Evolutionary conservation across 2,797 vertebrate genomes (phyloP).

Genomic region (Microctenopoma steveboyesi): DNA sequence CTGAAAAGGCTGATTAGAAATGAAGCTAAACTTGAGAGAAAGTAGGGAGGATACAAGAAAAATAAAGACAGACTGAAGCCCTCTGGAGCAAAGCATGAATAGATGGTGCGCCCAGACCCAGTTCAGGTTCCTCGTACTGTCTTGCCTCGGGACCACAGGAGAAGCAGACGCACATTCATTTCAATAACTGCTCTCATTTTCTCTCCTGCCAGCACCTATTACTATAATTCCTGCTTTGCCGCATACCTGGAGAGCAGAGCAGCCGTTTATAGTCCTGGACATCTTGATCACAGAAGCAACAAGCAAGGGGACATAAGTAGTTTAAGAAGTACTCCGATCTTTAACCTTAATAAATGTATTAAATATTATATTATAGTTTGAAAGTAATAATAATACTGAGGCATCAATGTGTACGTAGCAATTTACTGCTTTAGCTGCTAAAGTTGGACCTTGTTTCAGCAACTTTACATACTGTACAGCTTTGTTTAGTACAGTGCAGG

Average conservation of each 20-base stretch:
- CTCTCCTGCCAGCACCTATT: slow-evolving; percentile 73
- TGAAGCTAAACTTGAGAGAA: slow-evolving; percentile 61
- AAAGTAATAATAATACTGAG: not conserved
- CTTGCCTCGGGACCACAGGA: slow-evolving; percentile 62
- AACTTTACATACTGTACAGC: not conserved
- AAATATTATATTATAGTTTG: not conserved
- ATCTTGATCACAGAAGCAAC: slow-evolving; percentile 16
- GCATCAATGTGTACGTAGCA: not conserved
- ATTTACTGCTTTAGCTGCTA: not conserved
- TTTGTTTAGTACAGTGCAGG: not conserved
- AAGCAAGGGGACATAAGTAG: not conserved
- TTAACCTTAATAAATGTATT: not conserved
- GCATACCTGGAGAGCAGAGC: slow-evolving; percentile 70
- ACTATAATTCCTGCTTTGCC: slow-evolving; percentile 69
- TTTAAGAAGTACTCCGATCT: not conserved
- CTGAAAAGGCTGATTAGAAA: slow-evolving; percentile 67
- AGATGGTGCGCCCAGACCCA: slow-evolving; percentile 25
- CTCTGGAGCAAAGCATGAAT: slow-evolving; percentile 40
- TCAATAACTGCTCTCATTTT: slow-evolving; percentile 79
- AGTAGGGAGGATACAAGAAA: slow-evolving; percentile 63
- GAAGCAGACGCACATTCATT: slow-evolving; percentile 73
- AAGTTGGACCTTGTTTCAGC: not conserved
- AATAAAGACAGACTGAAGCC: slow-evolving; percentile 32
- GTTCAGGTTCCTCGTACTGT: slow-evolving; percentile 39
- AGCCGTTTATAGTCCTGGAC: slow-evolving; percentile 57